These are phyloP conservation scores for Kryptolebias marmoratus DNA, from an alignment of 2,113 vertebrate genomes.

Conservation along the genomic window DNA sequence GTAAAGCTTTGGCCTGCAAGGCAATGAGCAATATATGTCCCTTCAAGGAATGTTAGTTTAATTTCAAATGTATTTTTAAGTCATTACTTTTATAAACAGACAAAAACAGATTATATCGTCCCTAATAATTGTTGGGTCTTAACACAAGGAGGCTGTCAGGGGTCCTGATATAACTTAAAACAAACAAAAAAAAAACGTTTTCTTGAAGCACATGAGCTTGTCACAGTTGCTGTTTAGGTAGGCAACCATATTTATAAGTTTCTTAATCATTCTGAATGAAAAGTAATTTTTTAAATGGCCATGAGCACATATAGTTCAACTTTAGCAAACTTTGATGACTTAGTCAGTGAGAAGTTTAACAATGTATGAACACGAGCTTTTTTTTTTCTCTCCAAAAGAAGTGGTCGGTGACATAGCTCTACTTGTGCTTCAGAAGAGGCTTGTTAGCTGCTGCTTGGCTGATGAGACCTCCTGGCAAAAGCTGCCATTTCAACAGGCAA, in stretches of 20 bases:
- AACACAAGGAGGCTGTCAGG: not conserved
- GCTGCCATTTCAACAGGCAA: not conserved
- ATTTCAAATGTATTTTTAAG: no score
- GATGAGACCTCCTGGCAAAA: conserved; percentile 2
- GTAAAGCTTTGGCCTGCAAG: no score
- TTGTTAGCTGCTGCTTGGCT: conserved; percentile 3
- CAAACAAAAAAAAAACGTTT: not conserved
- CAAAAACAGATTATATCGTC: no score
- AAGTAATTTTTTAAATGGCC: conserved; percentile 4
- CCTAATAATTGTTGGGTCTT: no score
- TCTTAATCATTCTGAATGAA: not conserved
- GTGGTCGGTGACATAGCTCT: not conserved
- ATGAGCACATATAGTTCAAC: not conserved
- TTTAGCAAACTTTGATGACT: not conserved
- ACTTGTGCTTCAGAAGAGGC: not conserved
- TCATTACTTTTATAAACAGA: no score
- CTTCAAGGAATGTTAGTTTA: no score
- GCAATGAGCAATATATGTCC: no score
- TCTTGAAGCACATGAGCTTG: not conserved
- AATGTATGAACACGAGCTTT: not conserved
- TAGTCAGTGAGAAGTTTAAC: not conserved
- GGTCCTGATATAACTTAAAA: not conserved
- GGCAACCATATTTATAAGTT: not conserved
- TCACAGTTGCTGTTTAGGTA: conserved; percentile 17
- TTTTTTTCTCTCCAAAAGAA: not conserved